These are phyloP conservation scores for Oxycera nigricornis DNA, from an alignment of 2,888 invertebrate species.

Conservation along the genomic window DNA sequence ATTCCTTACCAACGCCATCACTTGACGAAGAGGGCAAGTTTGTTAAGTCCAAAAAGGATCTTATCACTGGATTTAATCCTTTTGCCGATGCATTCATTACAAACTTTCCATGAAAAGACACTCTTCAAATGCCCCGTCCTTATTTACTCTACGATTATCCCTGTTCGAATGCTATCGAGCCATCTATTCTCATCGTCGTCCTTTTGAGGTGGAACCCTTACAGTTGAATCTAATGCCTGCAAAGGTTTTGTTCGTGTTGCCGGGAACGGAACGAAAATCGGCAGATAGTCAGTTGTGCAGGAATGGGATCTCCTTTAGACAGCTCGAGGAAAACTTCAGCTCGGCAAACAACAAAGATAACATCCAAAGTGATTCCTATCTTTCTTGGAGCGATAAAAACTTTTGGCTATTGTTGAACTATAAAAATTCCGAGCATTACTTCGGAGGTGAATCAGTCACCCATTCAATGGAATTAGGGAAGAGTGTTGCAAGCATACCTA, in stretches of 20 bases:
- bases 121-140: not conserved
- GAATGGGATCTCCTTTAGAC: not conserved
- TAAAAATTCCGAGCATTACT: too few relatives aligned
- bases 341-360: not conserved
- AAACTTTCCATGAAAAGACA: not conserved
- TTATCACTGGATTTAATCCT: not conserved
- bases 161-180: not conserved
- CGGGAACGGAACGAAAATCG: not conserved
- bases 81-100: not conserved
- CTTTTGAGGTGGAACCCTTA: not conserved
- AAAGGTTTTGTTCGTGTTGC: not conserved
- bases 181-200: not conserved
- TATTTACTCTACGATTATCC: not conserved
- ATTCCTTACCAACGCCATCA: not conserved
- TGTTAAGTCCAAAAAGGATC: not conserved
- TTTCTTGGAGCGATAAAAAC: not conserved
- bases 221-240: not conserved
- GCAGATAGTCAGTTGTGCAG: not conserved
- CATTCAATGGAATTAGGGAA: not conserved
- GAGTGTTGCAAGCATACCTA: not conserved
- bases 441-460: not conserved
- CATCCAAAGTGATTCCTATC: not conserved
- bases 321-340: not conserved
- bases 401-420: not conserved
- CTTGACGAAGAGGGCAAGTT: not conserved